Conservation (phyloP, 2,113 vertebrate species). For the Python bivittatus region DNA sequence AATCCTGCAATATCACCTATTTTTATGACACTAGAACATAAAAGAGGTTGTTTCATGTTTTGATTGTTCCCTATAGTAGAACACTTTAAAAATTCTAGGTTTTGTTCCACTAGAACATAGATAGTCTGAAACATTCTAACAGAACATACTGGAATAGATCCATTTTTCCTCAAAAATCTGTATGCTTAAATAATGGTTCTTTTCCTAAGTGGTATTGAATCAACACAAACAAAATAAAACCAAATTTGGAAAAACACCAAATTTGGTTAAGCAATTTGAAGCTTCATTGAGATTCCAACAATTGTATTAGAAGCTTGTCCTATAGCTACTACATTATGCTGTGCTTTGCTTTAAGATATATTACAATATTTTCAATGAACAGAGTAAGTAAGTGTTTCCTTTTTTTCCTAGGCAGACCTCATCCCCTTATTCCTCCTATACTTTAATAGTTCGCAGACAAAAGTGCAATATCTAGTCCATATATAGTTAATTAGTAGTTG, state of each 20-base stretch:
- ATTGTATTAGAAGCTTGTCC: background rate
- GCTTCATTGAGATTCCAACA: background rate
- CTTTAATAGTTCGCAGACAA: background rate
- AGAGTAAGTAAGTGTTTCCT: background rate
- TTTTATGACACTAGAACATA: no score
- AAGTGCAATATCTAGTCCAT: background rate
- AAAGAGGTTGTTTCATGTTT: no score
- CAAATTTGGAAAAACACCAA: background rate
- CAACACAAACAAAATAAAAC: background rate
- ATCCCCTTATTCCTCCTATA: background rate
- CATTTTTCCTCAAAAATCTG: background rate
- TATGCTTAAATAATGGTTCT: background rate
- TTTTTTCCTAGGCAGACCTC: background rate
- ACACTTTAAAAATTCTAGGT: background rate
- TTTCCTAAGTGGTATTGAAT: background rate
- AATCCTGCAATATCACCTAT: no score
- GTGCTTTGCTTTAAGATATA: background rate
- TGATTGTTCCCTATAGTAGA: background rate
- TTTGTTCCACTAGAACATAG: background rate
- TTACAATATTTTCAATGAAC: background rate
- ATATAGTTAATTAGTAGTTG: background rate
- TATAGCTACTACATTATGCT: background rate
- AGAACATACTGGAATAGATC: background rate
- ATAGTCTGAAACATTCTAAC: background rate
- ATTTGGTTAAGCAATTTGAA: background rate